These are phyloP conservation scores for Poecile montanus DNA, from an alignment of 2,797 vertebrate species.

Conservation along the genomic window DNA sequence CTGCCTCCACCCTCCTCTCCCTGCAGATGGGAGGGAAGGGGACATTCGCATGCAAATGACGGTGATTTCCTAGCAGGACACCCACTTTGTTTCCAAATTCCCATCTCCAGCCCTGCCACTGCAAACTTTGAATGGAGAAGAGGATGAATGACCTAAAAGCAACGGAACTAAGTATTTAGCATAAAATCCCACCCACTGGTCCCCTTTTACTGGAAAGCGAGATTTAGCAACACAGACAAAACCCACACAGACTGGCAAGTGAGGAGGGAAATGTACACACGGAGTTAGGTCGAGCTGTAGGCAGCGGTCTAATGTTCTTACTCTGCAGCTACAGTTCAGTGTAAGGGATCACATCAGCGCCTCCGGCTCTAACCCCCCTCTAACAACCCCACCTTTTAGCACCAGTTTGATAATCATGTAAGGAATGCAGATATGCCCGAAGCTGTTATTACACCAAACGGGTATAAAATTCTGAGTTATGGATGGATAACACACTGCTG, in stretches of 20 bases:
- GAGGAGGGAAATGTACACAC: neutral
- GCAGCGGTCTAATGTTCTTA: neutral
- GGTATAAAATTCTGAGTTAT: neutral
- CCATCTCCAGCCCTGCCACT: neutral
- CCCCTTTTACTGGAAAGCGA: neutral
- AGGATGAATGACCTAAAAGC: slow-evolving; percentile 25
- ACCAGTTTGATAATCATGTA: neutral
- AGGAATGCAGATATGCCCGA: neutral
- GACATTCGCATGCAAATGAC: slow-evolving; percentile 44
- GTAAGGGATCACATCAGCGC: neutral
- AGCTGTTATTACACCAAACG: neutral
- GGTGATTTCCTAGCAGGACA: slow-evolving; percentile 17
- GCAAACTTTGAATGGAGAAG: neutral
- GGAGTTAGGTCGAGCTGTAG: accelerated
- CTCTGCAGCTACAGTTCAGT: neutral
- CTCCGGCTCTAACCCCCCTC: neutral
- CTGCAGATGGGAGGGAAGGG: neutral
- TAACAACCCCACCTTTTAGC: neutral
- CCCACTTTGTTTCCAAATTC: slow-evolving; percentile 44
- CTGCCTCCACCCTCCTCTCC: neutral
- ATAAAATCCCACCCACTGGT: slow-evolving; percentile 1
- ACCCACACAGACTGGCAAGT: neutral
- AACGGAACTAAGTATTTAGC: neutral
- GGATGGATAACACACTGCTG: neutral
- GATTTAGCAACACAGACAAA: neutral